Evolutionary conservation across 2,113 vertebrate species (phyloP).

Genomic region (Peromyscus polionotus): DNA sequence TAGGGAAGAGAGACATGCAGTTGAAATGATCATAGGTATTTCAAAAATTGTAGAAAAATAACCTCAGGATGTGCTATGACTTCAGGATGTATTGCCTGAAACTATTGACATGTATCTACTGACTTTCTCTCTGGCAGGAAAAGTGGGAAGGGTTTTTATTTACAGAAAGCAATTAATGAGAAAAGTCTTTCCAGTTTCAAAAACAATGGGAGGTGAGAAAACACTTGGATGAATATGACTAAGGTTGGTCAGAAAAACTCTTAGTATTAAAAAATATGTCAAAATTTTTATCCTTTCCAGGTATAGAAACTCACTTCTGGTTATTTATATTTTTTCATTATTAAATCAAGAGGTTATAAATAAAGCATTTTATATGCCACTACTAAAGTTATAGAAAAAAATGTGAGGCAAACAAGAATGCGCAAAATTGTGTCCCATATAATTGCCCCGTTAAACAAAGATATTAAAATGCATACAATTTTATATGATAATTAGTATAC

Average conservation of each 20-base stretch:
- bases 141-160: background rate
- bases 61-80: background rate
- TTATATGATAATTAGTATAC: background rate
- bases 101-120: background rate
- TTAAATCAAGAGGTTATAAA: background rate
- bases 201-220: background rate
- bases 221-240: background rate
- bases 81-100: fast-evolving
- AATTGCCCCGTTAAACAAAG: background rate
- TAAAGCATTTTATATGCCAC: background rate
- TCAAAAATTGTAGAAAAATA: background rate
- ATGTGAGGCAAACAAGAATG: background rate
- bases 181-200: background rate
- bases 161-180: background rate
- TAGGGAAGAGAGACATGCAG: background rate
- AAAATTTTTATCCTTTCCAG: background rate
- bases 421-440: background rate
- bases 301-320: background rate
- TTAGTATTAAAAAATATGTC: background rate
- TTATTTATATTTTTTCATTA: background rate
- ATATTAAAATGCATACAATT: background rate
- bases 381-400: background rate
- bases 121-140: background rate
- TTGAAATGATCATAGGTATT: background rate
- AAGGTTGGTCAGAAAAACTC: background rate